Base-by-base conservation (phyloP, 2,113 vertebrate species). In the Cyphomyrus discorhynchus region DNA sequence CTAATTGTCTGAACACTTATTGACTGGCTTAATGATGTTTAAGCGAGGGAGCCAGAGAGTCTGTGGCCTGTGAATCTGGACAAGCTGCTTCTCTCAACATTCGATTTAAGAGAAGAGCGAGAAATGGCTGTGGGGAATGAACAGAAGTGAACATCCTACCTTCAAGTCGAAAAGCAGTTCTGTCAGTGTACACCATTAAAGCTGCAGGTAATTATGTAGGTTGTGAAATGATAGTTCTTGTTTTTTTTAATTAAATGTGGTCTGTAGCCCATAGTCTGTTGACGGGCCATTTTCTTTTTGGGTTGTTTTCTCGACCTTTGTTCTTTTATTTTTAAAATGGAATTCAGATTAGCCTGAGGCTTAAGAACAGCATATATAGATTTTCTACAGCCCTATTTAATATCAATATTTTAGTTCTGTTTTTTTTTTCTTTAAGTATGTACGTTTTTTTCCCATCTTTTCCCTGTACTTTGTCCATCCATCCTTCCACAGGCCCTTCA, bases 1-100 rank as follows among this genome's bases (percentile, higher is more conserved):
- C 82, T 83, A 83, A 84, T 84, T 84, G 82, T 47, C 82, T 84
- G 82, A 24, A 84, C 24, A n/a, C 5, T 84, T 84, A 84, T 84
- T 3, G 19, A 42, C 42, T 84, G 42, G 21, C 39, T 84, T 47
- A 84, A 47, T 47, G 80, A 39, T 21, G 82, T 46, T 47, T 1
- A 11, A 9, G 21, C n/a, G 10, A 45, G 39, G 82, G 21, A 84
- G 21, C 45, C 82, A 84, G 82, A 19, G 42, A 84, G 45, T 47
- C 42, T 84, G 82, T 11, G 42, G 39, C 82, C 82, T n/a, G 42
- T 5, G 15, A 24, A 84, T 84, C 82, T 9, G 7, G 19, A 84
- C 21, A 24, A 80, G 21, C 82, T 13, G 82, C 10, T 7, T 84
- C 82, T 45, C 82, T 27, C 35, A 17, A 17, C 35, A 70, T 42